phyloP scores from a whole-genome alignment of 2,113 vertebrate species.

The Bucco capensis region DNA sequence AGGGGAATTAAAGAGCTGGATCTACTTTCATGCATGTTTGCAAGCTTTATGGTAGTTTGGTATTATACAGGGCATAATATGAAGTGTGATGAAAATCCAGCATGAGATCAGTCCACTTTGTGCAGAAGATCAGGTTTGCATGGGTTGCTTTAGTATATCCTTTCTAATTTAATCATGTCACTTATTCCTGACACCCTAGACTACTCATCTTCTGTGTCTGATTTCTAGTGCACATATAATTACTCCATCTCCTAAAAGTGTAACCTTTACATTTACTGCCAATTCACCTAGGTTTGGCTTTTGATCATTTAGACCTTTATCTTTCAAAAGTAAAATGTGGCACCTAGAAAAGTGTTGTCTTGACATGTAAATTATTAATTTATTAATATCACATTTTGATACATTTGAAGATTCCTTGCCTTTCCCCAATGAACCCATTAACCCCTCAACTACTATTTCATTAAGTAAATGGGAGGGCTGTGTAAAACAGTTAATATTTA shows the following conservation, averaged over 20 bases:
- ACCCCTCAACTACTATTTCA: constrained; percentile 48
- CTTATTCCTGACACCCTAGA: background rate
- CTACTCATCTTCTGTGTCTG: background rate
- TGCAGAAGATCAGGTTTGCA: background rate
- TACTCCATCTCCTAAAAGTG: background rate
- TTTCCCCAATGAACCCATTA: constrained; percentile 56
- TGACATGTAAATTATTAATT: constrained; percentile 34
- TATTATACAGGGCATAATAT: background rate
- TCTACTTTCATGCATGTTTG: background rate
- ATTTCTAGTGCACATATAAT: background rate
- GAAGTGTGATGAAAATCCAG: background rate
- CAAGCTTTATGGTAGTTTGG: background rate
- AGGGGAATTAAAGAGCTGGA: background rate
- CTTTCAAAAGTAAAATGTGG: background rate
- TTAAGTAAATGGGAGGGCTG: constrained; percentile 16
- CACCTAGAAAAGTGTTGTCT: background rate
- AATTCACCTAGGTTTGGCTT: background rate
- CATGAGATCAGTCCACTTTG: background rate
- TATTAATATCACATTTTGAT: constrained; percentile 29
- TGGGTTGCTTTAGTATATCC: background rate
- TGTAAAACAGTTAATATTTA: constrained; percentile 52
- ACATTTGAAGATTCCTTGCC: constrained; percentile 12
- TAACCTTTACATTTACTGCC: background rate
- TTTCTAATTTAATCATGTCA: constrained; percentile 21
- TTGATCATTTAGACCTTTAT: background rate